Conservation (phyloP, 2,113 vertebrate species). For the Lagenorhynchus albirostris region DNA sequence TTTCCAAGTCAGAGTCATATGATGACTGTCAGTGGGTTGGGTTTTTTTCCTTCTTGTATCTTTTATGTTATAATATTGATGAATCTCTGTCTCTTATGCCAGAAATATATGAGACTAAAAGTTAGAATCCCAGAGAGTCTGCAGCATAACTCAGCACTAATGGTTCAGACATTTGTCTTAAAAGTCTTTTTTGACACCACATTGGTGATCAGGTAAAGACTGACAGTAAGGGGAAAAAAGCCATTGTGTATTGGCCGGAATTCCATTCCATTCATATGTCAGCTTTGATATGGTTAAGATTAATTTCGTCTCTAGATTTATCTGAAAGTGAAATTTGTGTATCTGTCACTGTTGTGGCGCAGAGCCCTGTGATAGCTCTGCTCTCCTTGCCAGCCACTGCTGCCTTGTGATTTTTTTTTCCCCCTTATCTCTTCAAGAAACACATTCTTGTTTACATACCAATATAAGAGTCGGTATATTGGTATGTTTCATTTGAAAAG, state of each 20-base stretch:
- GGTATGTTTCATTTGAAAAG: constrained; percentile 27
- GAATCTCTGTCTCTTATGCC: not conserved
- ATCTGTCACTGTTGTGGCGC: not conserved
- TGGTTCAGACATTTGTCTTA: not conserved
- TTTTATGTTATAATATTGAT: not conserved
- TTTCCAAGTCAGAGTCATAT: constrained; percentile 22
- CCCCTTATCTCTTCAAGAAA: not conserved
- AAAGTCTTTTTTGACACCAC: not conserved
- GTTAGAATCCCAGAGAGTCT: not conserved
- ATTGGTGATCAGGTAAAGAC: constrained; percentile 4
- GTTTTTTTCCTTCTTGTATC: not conserved
- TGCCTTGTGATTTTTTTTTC: not conserved
- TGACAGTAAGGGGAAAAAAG: not conserved
- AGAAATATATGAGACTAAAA: not conserved
- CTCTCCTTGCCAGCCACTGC: not conserved
- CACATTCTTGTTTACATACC: not conserved
- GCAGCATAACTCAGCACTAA: not conserved
- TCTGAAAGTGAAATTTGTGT: not conserved
- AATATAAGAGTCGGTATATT: not conserved
- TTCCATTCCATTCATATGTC: not conserved
- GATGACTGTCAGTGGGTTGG: not conserved
- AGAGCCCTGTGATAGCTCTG: not conserved
- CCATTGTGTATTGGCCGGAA: not conserved
- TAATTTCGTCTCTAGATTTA: constrained; percentile 22
- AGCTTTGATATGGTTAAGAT: not conserved